Evolutionary conservation across 1,140 invertebrate genomes (phyloP), one percentile per base, ranked within the genome.

Genomic region (Carposina sasakii): DNA sequence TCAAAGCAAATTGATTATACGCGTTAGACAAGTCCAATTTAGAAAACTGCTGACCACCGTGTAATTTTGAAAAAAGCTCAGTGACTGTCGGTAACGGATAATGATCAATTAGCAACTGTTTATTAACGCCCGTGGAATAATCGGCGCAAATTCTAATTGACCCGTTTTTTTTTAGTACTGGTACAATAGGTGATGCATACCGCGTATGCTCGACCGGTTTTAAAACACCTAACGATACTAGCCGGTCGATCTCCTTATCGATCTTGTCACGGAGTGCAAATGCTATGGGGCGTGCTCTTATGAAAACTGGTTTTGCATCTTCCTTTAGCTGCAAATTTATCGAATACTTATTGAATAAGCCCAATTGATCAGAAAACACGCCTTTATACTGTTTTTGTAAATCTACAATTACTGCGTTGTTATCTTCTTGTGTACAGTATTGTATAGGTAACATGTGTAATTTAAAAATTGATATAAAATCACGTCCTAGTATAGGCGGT

Each of bases 401-500:
- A 15, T 37, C 3, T 19, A 8, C n/a, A 2, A 19, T n/a, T 37
- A 19, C 20, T 19, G 2, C 2, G 17, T 16, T n/a, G 2, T 15
- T 17, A 5, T 37, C 8, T n/a, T 37, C 16, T 19, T 10, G 8
- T 5, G 5, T 10, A 19, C 19, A 37, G n/a, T 37, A 37, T 6
- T 37, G 17, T 9, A 37, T n/a, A 19, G 15, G 19, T 17, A 20
- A 19, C 4, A 37, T 19, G 5, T 37, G 34, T 13, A 37, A n/a
- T 17, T 37, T 19, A 37, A 37, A 37, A 10, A 37, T 5, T 19
- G 34, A 37, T 6, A 37, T 37, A 19, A 37, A 37, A 19, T 37
- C 34, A 8, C 34, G 4, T 15, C 34, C 34, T n/a, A 37, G n/a
- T 19, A 37, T 6, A 3, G 34, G 34, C 19, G 34, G 34, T 2